phyloP scores from a whole-genome alignment of 2,113 vertebrate species.

The Sander lucioperca region DNA sequence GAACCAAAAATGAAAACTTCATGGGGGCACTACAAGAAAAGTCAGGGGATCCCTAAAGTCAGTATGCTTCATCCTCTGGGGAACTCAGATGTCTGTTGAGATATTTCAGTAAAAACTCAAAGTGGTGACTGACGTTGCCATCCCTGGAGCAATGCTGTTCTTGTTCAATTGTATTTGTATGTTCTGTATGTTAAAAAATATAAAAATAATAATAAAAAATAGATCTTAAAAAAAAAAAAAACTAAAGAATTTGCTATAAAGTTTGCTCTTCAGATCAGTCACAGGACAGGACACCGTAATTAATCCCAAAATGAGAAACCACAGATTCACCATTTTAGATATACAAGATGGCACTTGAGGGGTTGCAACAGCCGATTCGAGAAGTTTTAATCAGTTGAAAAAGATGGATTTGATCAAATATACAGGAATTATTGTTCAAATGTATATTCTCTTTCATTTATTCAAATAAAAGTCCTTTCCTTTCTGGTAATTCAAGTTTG shows the following conservation, averaged over 20 bases:
- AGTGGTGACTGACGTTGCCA: not conserved
- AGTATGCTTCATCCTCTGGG: not conserved
- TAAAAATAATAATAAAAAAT: no score
- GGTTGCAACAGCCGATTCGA: not conserved
- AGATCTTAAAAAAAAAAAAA: not conserved
- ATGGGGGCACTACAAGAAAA: not conserved
- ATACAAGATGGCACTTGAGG: not conserved
- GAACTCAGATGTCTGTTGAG: no score
- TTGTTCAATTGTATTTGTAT: no score
- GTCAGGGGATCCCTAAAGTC: not conserved
- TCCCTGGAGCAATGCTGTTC: not conserved
- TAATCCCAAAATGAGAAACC: not conserved
- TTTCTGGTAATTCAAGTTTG: not conserved
- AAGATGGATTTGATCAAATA: not conserved
- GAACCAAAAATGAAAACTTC: not conserved
- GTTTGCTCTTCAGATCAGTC: not conserved
- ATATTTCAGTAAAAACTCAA: not conserved
- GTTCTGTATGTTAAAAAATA: no score
- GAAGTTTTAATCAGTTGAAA: slow-evolving; percentile 1
- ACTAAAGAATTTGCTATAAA: no score
- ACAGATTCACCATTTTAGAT: not conserved
- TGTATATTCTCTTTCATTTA: not conserved
- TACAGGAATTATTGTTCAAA: not conserved
- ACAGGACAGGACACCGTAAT: not conserved
- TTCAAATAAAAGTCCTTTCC: not conserved